phyloP scores from a whole-genome alignment of 35 echinoderm and acorn worm species.

The Heliocidaris erythrogramma region DNA sequence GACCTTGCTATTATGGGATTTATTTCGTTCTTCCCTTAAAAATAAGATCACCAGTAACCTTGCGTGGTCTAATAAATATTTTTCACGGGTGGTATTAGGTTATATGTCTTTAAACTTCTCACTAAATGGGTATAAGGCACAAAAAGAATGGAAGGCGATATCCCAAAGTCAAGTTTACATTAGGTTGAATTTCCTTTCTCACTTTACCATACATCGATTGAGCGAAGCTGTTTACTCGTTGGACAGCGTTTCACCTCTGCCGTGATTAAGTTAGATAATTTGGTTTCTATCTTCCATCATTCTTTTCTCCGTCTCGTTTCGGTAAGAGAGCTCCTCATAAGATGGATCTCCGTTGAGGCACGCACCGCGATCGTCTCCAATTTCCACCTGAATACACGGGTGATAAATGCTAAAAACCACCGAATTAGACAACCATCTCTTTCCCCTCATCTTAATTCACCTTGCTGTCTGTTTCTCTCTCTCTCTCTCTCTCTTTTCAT shows the following conservation, averaged over 20 bases:
- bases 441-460: background rate
- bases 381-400: background rate
- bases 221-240: constrained; percentile 2
- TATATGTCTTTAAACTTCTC: background rate
- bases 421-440: background rate
- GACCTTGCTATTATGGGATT: too few species aligned
- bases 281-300: background rate
- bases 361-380: background rate
- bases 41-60: too few species aligned
- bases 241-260: background rate
- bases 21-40: too few species aligned
- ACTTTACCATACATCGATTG: background rate
- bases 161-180: background rate
- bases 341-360: background rate
- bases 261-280: constrained; percentile 13
- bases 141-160: background rate
- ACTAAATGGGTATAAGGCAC: background rate
- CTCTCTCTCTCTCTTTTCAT: background rate
- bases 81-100: background rate
- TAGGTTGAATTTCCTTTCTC: background rate
- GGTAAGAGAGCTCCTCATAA: background rate
- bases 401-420: constrained; percentile 18
- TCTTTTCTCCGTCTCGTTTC: background rate
- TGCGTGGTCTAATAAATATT: too few species aligned
- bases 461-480: background rate